Base-by-base conservation (phyloP, 2,888 invertebrate genomes). In the Isoperla grammatica region DNA sequence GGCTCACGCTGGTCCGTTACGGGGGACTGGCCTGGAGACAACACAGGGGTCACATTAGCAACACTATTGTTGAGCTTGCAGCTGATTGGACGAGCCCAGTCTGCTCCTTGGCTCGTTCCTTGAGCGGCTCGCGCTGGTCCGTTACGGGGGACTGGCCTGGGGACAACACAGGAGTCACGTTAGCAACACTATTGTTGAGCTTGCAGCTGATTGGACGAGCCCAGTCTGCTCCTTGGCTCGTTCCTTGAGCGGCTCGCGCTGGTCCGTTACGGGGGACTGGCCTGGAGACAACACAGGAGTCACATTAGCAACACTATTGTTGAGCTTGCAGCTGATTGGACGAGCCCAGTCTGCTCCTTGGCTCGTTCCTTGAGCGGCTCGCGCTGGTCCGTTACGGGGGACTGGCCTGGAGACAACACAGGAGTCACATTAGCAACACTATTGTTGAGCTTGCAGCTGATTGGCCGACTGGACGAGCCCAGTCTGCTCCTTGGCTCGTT, bases 1-100 rank as follows among this genome's bases (percentile, higher is more conserved):
- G 73, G 72, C 62, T 75, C 75, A 37, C 72, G 69, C 56, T 74
- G 74, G 62, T 75, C 75, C 11, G 74, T 75, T 9, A 74, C 72
- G 70, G 74, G 61, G 2, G 59, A 65, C 2, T 60, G 39, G 45
- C 63, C 65, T 61, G 57, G 13, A 42, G 4, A 4, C 3, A 42
- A 15, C 29, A 29, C 29, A 8, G n/a, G 12, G 37, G 35, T 39
- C 8, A 29, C 5, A 29, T n/a, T n/a, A 29, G 29, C 29, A 29
- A 8, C 29, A 29, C 68, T 69, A 2, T n/a, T 19, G 60, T 68
- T 67, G 56, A 60, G 22, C 43, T 60, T 62, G 53, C 64, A 64
- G 43, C 63, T 64, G n/a, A 61, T 59, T 46, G 65, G 64, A 39
- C 3, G 66, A 65, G 58, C 65, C 65, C 55, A 67, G 63, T 17